A percentile compares a stretch with the other conserved stretches of the same genome.
Conservation (phyloP, 1,140 invertebrate species). For the Cotesia chilonis region DNA sequence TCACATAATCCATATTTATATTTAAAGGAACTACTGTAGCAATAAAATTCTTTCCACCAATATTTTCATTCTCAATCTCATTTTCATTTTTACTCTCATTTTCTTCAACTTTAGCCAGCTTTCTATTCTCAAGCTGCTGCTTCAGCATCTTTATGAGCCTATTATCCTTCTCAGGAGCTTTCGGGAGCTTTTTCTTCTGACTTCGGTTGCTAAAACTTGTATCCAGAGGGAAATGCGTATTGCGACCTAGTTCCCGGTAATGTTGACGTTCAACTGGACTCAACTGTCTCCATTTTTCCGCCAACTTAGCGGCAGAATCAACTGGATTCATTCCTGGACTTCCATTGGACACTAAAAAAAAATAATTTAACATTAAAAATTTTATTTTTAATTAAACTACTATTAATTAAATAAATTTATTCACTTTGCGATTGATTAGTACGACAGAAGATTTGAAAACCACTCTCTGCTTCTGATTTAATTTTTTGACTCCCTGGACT, state of each 20-base stretch:
- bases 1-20: constrained; percentile 43
- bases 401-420: constrained; percentile 46
- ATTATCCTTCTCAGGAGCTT: constrained; percentile 14
- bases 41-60: too few relatives aligned
- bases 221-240: background rate
- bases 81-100: too few relatives aligned
- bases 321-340: constrained; percentile 57
- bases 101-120: too few relatives aligned
- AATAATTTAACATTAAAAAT: constrained; percentile 18
- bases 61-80: too few relatives aligned
- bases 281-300: constrained; percentile 59
- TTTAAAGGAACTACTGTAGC: constrained; percentile 39
- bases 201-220: background rate
- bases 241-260: constrained; percentile 56
- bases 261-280: constrained; percentile 59
- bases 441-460: too few relatives aligned
- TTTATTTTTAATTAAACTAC: constrained; percentile 15
- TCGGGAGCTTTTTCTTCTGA: constrained; percentile 35
- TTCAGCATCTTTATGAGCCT: constrained; percentile 43
- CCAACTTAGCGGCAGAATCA: constrained; percentile 56
- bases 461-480: background rate
- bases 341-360: constrained; percentile 47
- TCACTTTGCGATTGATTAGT: background rate
- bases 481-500: background rate
- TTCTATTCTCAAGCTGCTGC: background rate